Base-by-base conservation (phyloP, 1,140 invertebrate species). In the Adoxophyes honmai region DNA sequence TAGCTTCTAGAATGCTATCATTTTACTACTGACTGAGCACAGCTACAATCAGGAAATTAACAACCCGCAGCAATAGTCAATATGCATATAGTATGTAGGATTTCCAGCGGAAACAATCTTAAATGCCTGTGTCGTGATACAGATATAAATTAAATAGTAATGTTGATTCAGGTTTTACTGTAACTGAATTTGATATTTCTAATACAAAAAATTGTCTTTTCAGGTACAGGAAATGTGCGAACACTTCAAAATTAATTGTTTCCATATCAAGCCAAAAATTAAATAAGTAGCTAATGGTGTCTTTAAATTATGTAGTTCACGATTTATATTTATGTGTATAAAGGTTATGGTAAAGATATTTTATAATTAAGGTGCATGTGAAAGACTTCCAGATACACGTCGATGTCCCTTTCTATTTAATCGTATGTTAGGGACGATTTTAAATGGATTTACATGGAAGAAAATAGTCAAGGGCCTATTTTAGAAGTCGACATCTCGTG, bases 141-240 rank as follows among this genome's bases (percentile, higher is more conserved):
- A n/a, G n/a, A n/a, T n/a, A n/a, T n/a, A n/a, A n/a, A n/a, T n/a
- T n/a, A n/a, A n/a, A n/a, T n/a, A n/a, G n/a, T n/a, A n/a, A n/a
- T n/a, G n/a, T n/a, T n/a, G n/a, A n/a, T n/a, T n/a, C n/a, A n/a
- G n/a, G n/a, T n/a, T n/a, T n/a, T n/a, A n/a, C n/a, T n/a, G n/a
- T n/a, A n/a, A n/a, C n/a, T n/a, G n/a, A n/a, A n/a, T n/a, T n/a
- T n/a, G n/a, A n/a, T n/a, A n/a, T n/a, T n/a, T n/a, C n/a, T 28
- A 3, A 28, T 28, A 3, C 6, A 28, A 28, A 39, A 21, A 21
- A 14, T 42, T 58, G 71, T 44, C 33, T 44, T 86, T 87, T 14
- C 61, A 92, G 91, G 91, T 92, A 9, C 81, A 80, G 59, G 91
- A 92, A 81, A 91, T 92, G 91, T 91, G 91, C 64, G 60, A 90